phyloP scores from a whole-genome alignment of 1,140 invertebrate genomes.

The Drosophila suzukii region DNA sequence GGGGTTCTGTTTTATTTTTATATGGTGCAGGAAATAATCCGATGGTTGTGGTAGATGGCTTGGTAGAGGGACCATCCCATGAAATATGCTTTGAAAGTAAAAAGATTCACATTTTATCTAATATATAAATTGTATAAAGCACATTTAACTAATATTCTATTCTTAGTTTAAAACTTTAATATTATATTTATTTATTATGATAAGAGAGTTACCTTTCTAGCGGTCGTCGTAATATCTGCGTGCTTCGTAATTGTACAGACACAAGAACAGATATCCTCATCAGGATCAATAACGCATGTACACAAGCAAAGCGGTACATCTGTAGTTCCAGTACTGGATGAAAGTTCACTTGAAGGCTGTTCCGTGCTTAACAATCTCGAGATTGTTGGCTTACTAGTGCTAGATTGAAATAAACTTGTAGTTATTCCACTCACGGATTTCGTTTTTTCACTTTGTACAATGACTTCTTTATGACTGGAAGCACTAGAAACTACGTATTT shows the following conservation, averaged over 20 bases:
- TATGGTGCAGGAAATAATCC: neutral
- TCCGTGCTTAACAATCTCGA: neutral
- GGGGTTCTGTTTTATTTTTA: no score
- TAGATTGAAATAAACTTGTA: neutral
- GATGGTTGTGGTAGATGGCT: neutral
- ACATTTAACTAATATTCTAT: no score
- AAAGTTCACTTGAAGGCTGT: neutral
- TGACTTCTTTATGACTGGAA: neutral
- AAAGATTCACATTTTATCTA: no score
- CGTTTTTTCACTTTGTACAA: neutral
- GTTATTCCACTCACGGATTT: neutral
- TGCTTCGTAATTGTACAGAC: neutral
- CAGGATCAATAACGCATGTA: conserved; percentile 9
- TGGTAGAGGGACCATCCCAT: no score
- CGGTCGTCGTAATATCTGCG: neutral
- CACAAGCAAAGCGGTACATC: conserved; percentile 1
- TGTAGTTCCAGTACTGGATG: neutral
- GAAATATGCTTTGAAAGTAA: no score
- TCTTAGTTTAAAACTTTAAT: neutral
- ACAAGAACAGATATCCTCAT: conserved; percentile 11
- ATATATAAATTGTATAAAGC: no score
- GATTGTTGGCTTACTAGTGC: neutral
- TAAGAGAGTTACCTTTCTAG: neutral
- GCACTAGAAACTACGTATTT: neutral
- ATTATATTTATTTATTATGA: neutral